Evolutionary conservation across 2,888 invertebrate species (phyloP).

Genomic region (Mystacides longicornis): DNA sequence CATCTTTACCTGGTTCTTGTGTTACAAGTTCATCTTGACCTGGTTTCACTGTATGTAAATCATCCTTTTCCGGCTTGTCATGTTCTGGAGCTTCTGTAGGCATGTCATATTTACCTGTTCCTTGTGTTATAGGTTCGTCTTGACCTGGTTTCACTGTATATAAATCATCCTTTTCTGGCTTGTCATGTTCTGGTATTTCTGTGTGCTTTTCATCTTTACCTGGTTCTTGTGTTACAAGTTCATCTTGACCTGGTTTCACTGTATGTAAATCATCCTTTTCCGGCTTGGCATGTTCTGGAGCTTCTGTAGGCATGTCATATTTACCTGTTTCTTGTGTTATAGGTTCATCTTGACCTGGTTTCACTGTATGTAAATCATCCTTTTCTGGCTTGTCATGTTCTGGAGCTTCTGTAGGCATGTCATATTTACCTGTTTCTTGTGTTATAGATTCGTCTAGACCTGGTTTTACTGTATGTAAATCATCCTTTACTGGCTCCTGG

Average conservation of each 20-base stretch:
- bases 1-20: too few species aligned
- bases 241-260: not conserved
- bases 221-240: not conserved
- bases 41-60: too few species aligned
- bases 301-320: not conserved
- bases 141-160: not conserved
- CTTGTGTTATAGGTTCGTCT: too few species aligned
- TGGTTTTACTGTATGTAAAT: too few species aligned
- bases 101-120: too few species aligned
- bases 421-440: too few species aligned
- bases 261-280: not conserved
- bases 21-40: too few species aligned
- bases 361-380: not conserved
- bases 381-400: not conserved
- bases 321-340: not conserved
- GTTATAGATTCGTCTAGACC: too few species aligned
- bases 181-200: not conserved
- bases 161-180: not conserved
- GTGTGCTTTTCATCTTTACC: not conserved
- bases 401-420: constrained; percentile 4
- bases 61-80: constrained; percentile 3
- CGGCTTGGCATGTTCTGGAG: not conserved
- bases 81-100: constrained; percentile 4
- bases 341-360: constrained; percentile 2
- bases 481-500: not conserved